These are phyloP conservation scores for Phengaris arion DNA, from an alignment of 2,888 invertebrate species.

Conservation along the genomic window DNA sequence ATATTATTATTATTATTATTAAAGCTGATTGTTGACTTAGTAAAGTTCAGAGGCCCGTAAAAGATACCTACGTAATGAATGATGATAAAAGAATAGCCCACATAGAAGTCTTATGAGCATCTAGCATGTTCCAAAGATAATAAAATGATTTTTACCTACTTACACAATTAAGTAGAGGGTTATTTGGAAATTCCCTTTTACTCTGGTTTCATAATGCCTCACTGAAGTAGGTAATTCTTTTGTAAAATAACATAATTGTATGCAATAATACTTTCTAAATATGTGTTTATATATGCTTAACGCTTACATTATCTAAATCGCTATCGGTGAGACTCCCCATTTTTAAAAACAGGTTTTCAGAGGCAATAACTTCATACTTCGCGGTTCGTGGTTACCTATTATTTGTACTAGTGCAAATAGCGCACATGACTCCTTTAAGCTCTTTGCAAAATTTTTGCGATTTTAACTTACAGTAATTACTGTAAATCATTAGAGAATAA, in stretches of 20 bases:
- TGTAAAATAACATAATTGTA: not conserved
- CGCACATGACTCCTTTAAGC: constrained; percentile 15
- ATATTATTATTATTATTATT: no score
- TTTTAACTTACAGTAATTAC: not conserved
- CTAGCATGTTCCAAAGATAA: not conserved
- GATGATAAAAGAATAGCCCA: no score
- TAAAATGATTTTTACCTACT: not conserved
- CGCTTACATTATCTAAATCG: constrained; percentile 6
- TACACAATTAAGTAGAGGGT: not conserved
- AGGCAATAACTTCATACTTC: constrained; percentile 20
- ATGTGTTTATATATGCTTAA: not conserved
- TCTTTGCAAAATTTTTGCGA: not conserved
- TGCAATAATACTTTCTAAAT: constrained; percentile 13
- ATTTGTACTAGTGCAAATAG: not conserved
- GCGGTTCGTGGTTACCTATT: constrained; percentile 19
- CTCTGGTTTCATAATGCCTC: constrained; percentile 3
- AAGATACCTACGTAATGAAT: no score
- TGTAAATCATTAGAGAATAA: not conserved
- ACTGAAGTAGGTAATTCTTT: not conserved
- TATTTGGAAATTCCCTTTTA: constrained; percentile 6
- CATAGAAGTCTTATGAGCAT: no score
- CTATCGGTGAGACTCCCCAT: constrained; percentile 26
- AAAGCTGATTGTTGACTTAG: no score
- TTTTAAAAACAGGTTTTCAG: constrained; percentile 28
- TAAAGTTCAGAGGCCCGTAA: no score